A percentile compares a stretch with the other conserved stretches of the same genome.
Conservation (phyloP, 2,113 vertebrate genomes). For the Eretmochelys imbricata region DNA sequence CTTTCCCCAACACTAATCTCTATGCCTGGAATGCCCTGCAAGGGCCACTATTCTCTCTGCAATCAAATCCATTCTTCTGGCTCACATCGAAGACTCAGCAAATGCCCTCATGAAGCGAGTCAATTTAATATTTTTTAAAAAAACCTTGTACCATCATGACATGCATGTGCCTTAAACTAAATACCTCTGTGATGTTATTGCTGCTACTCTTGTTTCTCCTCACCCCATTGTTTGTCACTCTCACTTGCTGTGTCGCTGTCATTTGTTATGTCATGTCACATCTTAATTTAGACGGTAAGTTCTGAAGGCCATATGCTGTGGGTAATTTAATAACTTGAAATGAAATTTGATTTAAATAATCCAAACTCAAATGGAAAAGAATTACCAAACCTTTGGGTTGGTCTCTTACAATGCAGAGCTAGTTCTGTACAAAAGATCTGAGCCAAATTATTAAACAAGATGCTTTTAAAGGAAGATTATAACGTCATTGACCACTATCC, state of each 20-base stretch:
- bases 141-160: neutral
- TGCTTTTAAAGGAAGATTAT: conserved; percentile 13
- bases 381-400: neutral
- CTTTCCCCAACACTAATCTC: neutral
- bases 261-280: neutral
- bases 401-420: neutral
- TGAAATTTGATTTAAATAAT: neutral
- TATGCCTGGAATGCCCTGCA: neutral
- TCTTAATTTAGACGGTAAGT: neutral
- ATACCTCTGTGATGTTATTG: neutral
- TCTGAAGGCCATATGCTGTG: neutral
- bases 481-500: neutral
- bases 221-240: neutral
- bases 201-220: neutral
- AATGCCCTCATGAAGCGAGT: neutral
- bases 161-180: neutral
- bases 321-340: neutral
- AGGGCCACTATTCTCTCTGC: neutral
- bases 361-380: neutral
- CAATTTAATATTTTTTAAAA: neutral
- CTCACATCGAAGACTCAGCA: neutral
- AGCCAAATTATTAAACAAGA: neutral
- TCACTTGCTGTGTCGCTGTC: neutral
- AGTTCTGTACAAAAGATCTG: neutral
- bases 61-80: neutral